Conservation (phyloP, 2,113 vertebrate genomes). For the Camelus dromedarius region DNA sequence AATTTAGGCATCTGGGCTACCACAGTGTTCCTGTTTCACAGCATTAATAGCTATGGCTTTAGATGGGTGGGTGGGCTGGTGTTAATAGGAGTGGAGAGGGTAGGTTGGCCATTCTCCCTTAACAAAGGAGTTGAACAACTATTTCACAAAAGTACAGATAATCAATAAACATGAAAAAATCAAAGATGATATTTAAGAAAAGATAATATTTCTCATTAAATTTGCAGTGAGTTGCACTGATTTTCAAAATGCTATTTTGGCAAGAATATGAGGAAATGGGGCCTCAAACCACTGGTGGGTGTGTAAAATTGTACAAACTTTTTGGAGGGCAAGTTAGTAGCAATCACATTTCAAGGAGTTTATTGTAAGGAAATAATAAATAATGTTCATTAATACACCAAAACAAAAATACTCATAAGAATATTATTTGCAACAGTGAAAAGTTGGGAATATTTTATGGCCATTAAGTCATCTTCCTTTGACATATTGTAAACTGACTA, state of each 20-base stretch:
- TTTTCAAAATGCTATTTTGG: constrained; percentile 38
- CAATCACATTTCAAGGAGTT: constrained; percentile 18
- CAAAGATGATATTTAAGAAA: constrained; percentile 39
- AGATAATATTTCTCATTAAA: neutral
- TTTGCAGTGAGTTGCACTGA: neutral
- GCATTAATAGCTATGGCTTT: neutral
- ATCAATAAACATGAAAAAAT: neutral
- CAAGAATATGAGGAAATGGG: neutral
- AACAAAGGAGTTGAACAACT: neutral
- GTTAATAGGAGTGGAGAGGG: neutral
- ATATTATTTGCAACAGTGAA: neutral
- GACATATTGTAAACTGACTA: too few species aligned
- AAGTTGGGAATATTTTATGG: neutral
- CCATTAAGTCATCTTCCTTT: neutral
- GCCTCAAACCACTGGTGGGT: neutral
- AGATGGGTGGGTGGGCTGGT: neutral
- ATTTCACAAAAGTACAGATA: neutral
- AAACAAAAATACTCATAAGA: neutral
- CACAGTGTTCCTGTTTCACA: neutral
- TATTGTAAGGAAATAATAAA: neutral
- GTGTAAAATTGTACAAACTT: neutral
- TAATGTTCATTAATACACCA: neutral
- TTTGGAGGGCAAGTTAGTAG: neutral
- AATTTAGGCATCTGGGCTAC: neutral
- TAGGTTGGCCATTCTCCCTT: neutral